phyloP scores from a whole-genome alignment of 2,113 vertebrate species.

The Phainopepla nitens region DNA sequence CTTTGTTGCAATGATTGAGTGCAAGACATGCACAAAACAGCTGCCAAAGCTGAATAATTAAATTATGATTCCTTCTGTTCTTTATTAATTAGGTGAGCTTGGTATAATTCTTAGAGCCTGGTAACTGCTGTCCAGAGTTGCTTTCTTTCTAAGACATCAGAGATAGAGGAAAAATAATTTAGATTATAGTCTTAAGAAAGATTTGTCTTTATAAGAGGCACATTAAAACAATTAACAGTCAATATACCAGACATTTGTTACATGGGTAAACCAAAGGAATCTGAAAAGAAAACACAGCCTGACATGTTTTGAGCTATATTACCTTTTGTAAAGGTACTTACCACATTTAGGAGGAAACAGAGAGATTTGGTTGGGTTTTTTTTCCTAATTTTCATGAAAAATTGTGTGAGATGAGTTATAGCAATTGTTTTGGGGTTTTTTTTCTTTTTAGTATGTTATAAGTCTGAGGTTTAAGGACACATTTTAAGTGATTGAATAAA shows the following conservation, averaged over 20 bases:
- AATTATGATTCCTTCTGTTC: background rate
- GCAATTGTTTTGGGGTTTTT: background rate
- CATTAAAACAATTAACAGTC: background rate
- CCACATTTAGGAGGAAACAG: background rate
- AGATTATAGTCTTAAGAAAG: background rate
- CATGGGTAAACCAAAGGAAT: background rate
- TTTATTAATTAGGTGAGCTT: background rate
- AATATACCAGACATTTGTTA: background rate
- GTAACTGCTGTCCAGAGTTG: background rate
- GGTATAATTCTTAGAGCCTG: background rate
- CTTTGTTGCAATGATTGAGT: background rate
- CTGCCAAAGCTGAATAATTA: background rate
- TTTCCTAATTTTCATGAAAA: background rate
- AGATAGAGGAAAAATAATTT: background rate
- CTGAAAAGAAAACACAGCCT: background rate
- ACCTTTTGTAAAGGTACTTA: background rate
- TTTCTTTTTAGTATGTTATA: background rate
- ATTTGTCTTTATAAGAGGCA: background rate
- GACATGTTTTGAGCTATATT: background rate
- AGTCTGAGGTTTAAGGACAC: background rate
- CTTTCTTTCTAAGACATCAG: background rate
- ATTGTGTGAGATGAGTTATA: background rate
- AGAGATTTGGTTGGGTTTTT: fast-evolving
- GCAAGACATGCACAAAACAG: background rate
- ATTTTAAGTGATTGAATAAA: background rate